A percentile compares a stretch with the other conserved stretches of the same genome.
Conservation (phyloP, 1,140 invertebrate genomes). For the Hyles euphorbiae region DNA sequence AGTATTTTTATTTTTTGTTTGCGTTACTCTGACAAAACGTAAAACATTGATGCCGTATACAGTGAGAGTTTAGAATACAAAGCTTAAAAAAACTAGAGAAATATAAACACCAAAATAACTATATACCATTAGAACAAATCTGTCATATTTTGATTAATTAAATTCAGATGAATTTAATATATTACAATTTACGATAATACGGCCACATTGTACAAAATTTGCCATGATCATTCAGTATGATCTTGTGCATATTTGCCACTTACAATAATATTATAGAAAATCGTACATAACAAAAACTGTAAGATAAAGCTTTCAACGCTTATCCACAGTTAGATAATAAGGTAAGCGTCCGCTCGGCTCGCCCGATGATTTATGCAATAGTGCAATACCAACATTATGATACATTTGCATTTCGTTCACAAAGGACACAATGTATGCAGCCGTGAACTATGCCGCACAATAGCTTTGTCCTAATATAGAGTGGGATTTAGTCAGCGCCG, state of each 20-base stretch:
- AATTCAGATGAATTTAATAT: no score
- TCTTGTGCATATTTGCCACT: no score
- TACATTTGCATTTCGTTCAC: constrained; percentile 37
- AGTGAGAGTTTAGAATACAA: no score
- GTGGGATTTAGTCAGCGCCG: constrained; percentile 18
- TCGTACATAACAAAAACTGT: constrained; percentile 2
- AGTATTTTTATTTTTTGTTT: background rate
- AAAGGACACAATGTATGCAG: constrained; percentile 25
- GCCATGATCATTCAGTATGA: no score
- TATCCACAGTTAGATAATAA: constrained; percentile 35
- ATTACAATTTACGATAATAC: no score
- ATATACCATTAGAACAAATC: no score
- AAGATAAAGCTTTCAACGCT: constrained; percentile 27
- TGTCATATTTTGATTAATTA: no score
- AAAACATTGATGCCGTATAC: no score
- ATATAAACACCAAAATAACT: no score
- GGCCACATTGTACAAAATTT: no score
- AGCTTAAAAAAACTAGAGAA: no score
- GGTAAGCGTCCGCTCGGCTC: constrained; percentile 24
- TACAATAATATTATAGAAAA: background rate
- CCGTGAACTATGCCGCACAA: constrained; percentile 18
- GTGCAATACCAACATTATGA: constrained; percentile 32
- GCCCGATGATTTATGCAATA: constrained; percentile 31
- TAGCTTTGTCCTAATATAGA: constrained; percentile 22
- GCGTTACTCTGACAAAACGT: background rate